Conservation (phyloP, 37 sponge, comb jelly and placozoan genomes). For the Cliona cf. orientalis region DNA sequence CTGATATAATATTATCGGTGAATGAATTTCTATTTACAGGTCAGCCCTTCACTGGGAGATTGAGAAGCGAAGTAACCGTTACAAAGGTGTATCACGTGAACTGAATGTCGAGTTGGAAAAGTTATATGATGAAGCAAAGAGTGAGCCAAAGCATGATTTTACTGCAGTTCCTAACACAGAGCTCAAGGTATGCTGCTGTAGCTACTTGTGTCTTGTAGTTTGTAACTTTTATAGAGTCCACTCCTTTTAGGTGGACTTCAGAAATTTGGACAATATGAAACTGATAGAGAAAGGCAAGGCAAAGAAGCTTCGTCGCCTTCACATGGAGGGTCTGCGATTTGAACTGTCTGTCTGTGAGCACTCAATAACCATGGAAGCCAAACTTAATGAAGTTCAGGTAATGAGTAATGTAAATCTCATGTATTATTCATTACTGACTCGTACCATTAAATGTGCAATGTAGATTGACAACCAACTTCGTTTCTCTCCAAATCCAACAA, state of each 20-base stretch:
- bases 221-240: not conserved
- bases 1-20: not conserved
- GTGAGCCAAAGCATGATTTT: not conserved
- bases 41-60: slow-evolving; percentile 64
- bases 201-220: not conserved
- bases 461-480: slow-evolving; percentile 89
- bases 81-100: slow-evolving; percentile 43
- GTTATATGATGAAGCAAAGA: not conserved
- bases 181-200: slow-evolving; percentile 1
- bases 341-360: slow-evolving; percentile 23
- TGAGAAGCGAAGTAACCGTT: slow-evolving; percentile 35
- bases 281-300: not conserved
- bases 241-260: slow-evolving; percentile 31
- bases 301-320: slow-evolving; percentile 42
- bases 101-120: slow-evolving; percentile 39
- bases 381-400: slow-evolving; percentile 61
- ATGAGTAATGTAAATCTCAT: not conserved
- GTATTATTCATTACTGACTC: not conserved
- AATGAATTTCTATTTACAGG: slow-evolving; percentile 35
- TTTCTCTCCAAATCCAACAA: slow-evolving; percentile 53
- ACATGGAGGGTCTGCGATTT: slow-evolving; percentile 46
- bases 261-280: not conserved
- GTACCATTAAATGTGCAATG: not conserved
- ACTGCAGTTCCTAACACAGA: slow-evolving; percentile 4
- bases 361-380: slow-evolving; percentile 21